Conservation (phyloP, 2,888 invertebrate species). For the Epirrhoe alternata region DNA sequence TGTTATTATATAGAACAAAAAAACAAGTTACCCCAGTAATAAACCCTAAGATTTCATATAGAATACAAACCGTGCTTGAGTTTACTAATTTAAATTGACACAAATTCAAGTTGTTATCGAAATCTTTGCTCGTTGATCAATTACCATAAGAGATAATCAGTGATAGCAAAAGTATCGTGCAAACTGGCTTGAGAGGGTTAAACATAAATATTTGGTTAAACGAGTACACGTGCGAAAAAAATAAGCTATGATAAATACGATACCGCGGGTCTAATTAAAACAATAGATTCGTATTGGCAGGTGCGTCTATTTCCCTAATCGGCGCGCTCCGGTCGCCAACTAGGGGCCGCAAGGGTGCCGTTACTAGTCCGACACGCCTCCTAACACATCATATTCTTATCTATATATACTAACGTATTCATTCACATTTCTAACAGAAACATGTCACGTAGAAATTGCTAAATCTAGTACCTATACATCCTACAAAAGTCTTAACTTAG, state of each 20-base stretch:
- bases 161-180: no score
- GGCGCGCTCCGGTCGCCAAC: conserved; percentile 65
- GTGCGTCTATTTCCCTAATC: conserved; percentile 72
- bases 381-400: conserved; percentile 45
- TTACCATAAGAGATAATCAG: no score
- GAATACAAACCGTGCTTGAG: no score
- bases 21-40: no score
- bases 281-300: conserved; percentile 59
- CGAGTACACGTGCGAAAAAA: conserved; percentile 1
- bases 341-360: conserved; percentile 78
- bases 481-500: conserved; percentile 18
- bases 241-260: conserved; percentile 27
- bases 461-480: conserved; percentile 34
- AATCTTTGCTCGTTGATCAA: no score
- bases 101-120: no score
- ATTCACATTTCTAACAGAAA: conserved; percentile 14
- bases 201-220: background rate
- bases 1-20: no score
- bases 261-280: conserved; percentile 59
- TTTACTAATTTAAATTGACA: no score
- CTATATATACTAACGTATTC: conserved; percentile 24
- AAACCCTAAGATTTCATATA: no score
- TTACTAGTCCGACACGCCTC: conserved; percentile 69
- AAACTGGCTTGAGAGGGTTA: background rate
- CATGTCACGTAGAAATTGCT: conserved; percentile 14